Percentiles rank a stretch among this genome's conserved stretches.
Evolutionary conservation across 2,888 invertebrate species (phyloP).

Genomic region (Caenorhabditis auriculariae): DNA sequence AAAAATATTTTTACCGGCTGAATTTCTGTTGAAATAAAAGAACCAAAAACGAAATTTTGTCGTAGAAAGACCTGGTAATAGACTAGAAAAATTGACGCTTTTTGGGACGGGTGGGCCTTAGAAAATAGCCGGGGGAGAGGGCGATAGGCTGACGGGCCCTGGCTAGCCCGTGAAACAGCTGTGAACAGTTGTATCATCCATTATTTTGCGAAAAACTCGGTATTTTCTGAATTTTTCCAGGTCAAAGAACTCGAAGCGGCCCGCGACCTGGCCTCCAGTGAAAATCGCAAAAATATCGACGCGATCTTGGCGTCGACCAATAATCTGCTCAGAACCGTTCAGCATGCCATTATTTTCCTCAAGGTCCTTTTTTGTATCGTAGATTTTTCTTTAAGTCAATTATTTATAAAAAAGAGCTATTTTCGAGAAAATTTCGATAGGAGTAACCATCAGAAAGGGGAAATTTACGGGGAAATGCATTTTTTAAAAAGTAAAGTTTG

Average conservation of each 20-base stretch:
- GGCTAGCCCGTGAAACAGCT: too few species aligned
- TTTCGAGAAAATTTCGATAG: background rate
- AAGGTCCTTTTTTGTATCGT: slow-evolving; percentile 12
- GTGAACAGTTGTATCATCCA: too few species aligned
- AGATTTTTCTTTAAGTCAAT: background rate
- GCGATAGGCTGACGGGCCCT: too few species aligned
- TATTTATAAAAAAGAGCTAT: background rate
- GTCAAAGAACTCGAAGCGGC: slow-evolving; percentile 31
- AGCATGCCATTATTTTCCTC: slow-evolving; percentile 86
- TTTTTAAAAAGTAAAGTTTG: background rate
- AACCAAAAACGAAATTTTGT: too few species aligned
- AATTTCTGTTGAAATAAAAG: too few species aligned
- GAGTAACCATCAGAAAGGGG: too few species aligned
- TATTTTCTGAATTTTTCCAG: slow-evolving; percentile 8
- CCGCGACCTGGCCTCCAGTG: slow-evolving; percentile 15
- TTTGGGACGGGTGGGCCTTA: too few species aligned
- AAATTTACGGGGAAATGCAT: background rate
- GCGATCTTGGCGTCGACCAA: slow-evolving; percentile 31
- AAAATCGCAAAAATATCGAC: slow-evolving; percentile 25
- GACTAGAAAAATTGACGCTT: too few species aligned
- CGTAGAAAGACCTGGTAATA: too few species aligned
- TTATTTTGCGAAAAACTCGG: too few species aligned
- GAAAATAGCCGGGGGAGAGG: too few species aligned
- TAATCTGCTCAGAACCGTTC: slow-evolving; percentile 89
- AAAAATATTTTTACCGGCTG: too few species aligned